phyloP scores from a whole-genome alignment of 2,888 invertebrate genomes.

The Palloptera scutellata region DNA sequence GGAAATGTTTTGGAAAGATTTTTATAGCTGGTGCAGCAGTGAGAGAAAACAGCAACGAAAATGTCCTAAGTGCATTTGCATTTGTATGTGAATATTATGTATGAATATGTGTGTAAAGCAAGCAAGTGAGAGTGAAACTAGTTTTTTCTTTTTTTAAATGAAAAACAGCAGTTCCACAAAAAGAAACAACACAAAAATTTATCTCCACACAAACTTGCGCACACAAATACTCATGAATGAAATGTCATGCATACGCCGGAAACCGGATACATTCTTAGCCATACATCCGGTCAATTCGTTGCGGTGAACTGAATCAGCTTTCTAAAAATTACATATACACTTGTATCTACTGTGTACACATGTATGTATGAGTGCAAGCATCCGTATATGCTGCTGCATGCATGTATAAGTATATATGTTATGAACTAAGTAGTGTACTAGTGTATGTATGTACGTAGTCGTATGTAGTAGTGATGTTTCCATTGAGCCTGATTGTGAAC shows the following conservation, averaged over 20 bases:
- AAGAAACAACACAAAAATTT: too few species aligned
- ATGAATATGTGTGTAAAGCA: too few species aligned
- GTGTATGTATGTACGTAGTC: conserved; percentile 1
- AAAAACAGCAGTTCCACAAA: too few species aligned
- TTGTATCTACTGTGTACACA: not conserved
- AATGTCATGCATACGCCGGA: conserved; percentile 9
- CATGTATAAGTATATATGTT: not conserved
- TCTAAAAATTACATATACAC: not conserved
- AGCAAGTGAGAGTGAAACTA: too few species aligned
- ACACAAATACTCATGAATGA: not conserved
- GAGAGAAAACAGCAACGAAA: too few species aligned
- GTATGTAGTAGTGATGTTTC: not conserved
- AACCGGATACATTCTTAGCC: conserved; percentile 34
- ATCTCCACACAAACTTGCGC: too few species aligned
- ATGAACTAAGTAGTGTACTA: too few species aligned
- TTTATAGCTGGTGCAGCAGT: too few species aligned
- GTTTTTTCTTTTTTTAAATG: too few species aligned
- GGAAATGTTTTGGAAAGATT: too few species aligned
- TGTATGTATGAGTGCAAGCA: not conserved
- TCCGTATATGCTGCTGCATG: not conserved
- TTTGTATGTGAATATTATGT: too few species aligned
- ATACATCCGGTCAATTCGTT: conserved; percentile 36
- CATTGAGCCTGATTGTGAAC: conserved; percentile 11
- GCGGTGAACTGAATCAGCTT: conserved; percentile 19
- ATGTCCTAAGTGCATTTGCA: too few species aligned